phyloP scores from a whole-genome alignment of 2,113 vertebrate species.

The Odontesthes bonariensis region DNA sequence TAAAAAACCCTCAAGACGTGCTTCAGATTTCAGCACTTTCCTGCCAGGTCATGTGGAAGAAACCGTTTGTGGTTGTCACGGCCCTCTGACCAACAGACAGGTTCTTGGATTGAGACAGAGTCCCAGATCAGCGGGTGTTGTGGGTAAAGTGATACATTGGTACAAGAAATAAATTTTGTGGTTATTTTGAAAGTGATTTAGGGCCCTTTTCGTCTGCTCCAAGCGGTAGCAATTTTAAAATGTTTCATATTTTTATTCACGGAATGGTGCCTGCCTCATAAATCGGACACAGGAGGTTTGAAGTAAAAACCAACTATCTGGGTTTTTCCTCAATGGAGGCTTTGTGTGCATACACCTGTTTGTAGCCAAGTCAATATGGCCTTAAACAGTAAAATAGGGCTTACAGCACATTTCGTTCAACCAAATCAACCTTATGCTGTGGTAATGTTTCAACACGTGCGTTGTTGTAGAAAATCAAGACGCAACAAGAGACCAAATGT shows the following conservation, averaged over 20 bases:
- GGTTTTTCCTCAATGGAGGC: constrained; percentile 53
- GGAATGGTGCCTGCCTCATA: constrained; percentile 49
- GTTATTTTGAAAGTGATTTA: constrained; percentile 58
- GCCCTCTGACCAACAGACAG: constrained; percentile 51
- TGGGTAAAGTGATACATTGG: constrained; percentile 61
- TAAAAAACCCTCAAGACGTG: neutral
- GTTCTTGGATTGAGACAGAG: constrained; percentile 53
- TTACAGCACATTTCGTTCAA: neutral
- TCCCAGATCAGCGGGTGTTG: constrained; percentile 45
- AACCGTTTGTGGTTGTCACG: constrained; percentile 36
- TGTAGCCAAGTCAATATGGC: constrained; percentile 28
- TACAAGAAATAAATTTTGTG: constrained; percentile 60
- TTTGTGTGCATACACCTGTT: constrained; percentile 67
- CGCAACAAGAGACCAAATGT: constrained; percentile 27
- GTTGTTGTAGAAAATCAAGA: constrained; percentile 25
- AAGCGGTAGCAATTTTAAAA: constrained; percentile 53
- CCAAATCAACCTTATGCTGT: constrained; percentile 37
- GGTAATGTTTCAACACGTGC: constrained; percentile 41
- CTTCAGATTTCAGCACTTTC: constrained; percentile 42
- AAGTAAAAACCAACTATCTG: constrained; percentile 54
- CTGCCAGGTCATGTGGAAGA: constrained; percentile 60
- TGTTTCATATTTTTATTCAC: constrained; percentile 55
- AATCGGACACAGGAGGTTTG: constrained; percentile 55
- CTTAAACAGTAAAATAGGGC: constrained; percentile 22
- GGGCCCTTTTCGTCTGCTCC: constrained; percentile 12